Evolutionary conservation across 2,113 vertebrate genomes (phyloP).

Genomic region (Acinonyx jubatus): DNA sequence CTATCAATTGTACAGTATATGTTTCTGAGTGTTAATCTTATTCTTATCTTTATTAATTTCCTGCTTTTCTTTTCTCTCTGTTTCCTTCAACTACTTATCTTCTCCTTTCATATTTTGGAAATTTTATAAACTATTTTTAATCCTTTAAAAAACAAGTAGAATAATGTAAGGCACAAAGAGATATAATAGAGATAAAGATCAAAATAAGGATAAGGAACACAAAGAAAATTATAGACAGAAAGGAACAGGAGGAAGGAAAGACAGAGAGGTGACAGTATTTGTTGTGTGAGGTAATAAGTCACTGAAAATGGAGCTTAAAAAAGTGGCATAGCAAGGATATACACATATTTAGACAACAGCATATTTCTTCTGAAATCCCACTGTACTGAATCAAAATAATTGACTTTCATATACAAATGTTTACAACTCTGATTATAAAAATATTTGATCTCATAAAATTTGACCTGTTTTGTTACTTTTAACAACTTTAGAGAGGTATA

Average conservation of each 20-base stretch:
- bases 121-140: neutral
- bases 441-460: neutral
- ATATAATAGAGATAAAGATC: neutral
- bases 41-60: neutral
- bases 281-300: neutral
- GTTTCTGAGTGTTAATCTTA: neutral
- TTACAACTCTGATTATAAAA: neutral
- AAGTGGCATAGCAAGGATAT: neutral
- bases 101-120: neutral
- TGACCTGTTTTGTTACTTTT: neutral
- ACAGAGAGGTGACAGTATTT: neutral
- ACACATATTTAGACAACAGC: neutral
- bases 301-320: neutral
- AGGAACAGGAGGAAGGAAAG: neutral
- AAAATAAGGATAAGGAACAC: neutral
- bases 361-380: neutral
- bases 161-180: neutral
- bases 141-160: neutral
- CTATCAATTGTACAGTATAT: neutral
- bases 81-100: conserved; percentile 1
- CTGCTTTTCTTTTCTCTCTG: neutral
- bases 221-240: neutral
- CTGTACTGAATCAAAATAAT: neutral
- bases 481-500: neutral
- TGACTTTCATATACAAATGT: neutral